Evolutionary conservation across 2,113 vertebrate genomes (phyloP).

Genomic region (Polyodon spathula): DNA sequence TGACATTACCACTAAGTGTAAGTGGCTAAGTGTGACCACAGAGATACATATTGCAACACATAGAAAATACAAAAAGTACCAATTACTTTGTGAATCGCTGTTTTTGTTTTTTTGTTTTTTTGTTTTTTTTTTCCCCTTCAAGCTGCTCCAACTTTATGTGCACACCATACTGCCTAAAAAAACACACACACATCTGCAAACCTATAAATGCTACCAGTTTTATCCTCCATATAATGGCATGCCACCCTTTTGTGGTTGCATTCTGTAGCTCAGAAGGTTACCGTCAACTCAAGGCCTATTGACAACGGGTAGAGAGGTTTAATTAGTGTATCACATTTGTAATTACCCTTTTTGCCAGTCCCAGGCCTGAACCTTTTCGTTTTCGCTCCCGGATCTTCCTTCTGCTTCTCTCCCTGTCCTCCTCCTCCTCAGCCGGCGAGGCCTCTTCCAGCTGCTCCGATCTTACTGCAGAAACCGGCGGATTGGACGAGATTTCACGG

Average conservation of each 20-base stretch:
- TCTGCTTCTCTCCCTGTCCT: conserved; percentile 72
- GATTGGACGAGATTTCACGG: conserved; percentile 36
- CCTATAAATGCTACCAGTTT: conserved; percentile 34
- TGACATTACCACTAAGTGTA: conserved; percentile 26
- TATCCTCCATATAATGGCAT: conserved; percentile 30
- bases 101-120: too few species aligned
- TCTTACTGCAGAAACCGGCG: conserved; percentile 56
- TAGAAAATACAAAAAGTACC: conserved; percentile 22
- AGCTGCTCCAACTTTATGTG: conserved; percentile 44
- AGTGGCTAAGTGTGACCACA: conserved; percentile 5
- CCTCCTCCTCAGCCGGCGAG: conserved; percentile 61
- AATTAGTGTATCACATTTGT: conserved; percentile 39
- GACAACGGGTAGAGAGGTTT: conserved; percentile 31
- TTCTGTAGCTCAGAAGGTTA: conserved; percentile 15
- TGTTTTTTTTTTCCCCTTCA: conserved; percentile 27
- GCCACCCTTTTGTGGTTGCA: conserved; percentile 21
- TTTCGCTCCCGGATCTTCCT: conserved; percentile 65
- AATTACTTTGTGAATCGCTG: conserved; percentile 19
- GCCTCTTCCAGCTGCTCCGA: conserved; percentile 69
- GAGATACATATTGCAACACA: conserved; percentile 23
- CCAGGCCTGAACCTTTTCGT: conserved; percentile 66
- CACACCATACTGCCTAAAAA: conserved; percentile 34
- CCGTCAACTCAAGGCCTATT: conserved; percentile 22
- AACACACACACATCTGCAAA: conserved; percentile 41
- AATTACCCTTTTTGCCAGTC: conserved; percentile 70